phyloP scores from a whole-genome alignment of 1,140 invertebrate species.

The Caenorhabditis latens region DNA sequence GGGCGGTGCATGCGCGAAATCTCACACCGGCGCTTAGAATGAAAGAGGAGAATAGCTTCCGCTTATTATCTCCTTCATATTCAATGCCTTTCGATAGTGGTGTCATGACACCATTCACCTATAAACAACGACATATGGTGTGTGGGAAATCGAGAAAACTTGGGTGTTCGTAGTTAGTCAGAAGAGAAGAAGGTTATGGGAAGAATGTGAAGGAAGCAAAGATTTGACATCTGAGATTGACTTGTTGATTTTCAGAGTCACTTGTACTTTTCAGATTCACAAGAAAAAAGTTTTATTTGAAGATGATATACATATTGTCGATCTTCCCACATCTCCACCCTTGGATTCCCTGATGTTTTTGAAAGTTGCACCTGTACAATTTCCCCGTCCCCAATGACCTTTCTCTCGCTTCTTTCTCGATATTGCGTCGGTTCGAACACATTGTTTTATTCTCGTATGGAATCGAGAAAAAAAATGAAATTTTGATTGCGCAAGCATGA shows the following conservation, averaged over 20 bases:
- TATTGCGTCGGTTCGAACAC: constrained; percentile 7
- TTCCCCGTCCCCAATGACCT: background rate
- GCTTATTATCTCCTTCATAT: constrained; percentile 52
- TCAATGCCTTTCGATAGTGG: constrained; percentile 29
- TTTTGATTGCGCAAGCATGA: constrained; percentile 25
- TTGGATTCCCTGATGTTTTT: too few relatives aligned
- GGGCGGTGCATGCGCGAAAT: constrained; percentile 52
- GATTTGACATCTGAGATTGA: too few relatives aligned
- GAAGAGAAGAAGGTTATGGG: too few relatives aligned
- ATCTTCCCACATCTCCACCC: background rate
- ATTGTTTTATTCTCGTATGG: constrained; percentile 1
- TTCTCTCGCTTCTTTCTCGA: constrained; percentile 14
- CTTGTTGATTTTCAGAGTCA: too few relatives aligned
- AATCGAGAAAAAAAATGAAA: constrained; percentile 40
- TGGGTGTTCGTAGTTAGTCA: too few relatives aligned
- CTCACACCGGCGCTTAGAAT: constrained; percentile 25
- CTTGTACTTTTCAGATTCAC: too few relatives aligned
- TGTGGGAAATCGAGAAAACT: too few relatives aligned
- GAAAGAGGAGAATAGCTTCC: constrained; percentile 50
- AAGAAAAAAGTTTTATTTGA: too few relatives aligned
- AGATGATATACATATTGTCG: background rate
- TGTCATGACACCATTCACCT: constrained; percentile 42
- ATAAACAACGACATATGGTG: background rate
- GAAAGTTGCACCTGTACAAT: constrained; percentile 24
- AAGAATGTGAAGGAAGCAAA: too few relatives aligned